Base-by-base conservation (phyloP, 2,113 vertebrate species). In the Clarias gariepinus region DNA sequence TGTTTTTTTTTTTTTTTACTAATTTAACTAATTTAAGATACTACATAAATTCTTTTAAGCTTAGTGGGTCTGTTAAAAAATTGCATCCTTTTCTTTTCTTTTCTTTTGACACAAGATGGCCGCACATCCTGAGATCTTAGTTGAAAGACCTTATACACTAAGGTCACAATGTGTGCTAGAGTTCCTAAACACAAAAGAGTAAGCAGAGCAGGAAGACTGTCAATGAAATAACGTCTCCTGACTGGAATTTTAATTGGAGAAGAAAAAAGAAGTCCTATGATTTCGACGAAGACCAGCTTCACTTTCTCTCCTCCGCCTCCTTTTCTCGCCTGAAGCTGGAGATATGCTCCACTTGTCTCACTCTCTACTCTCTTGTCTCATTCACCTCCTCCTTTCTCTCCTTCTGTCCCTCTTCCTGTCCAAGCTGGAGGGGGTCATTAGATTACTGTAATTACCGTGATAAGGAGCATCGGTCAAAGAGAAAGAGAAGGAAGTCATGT, bases 381-480 rank as follows among this genome's bases (percentile, higher is more conserved):
- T 63, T 68, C 68, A 80, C 41, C 63, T 55, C 83, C 76, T 58
- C 64, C 63, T 61, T 66, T 86, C 68, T 74, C 87, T 3, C 53
- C 21, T 78, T 41, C 52, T 77, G 77, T 73, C 76, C 41, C 30
- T 87, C 71, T 90, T 47, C 85, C 81, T 86, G 80, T 86, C 85
- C 33, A 25, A 84, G 33, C 85, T 47, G 47, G 60, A 89, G 89
- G 90, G 92, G 91, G 91, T 91, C 92, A 93, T 94, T 93, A 94
- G 87, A 88, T 87, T 87, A 92, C 91, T 90, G 86, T 83, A 89
- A 92, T 92, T 93, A 92, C 87, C 91, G 88, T 87, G 86, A 81
- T 86, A 90, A 89, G 90, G 84, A 87, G 80, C 88, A 84, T 87
- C 90, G 86, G 91, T 93, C 91, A 92, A 30, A 90, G 33, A 86